Percentiles rank a stretch among this genome's conserved stretches.
These are phyloP conservation scores for Belgica antarctica DNA, from an alignment of 2,888 invertebrate species.

Conservation along the genomic window DNA sequence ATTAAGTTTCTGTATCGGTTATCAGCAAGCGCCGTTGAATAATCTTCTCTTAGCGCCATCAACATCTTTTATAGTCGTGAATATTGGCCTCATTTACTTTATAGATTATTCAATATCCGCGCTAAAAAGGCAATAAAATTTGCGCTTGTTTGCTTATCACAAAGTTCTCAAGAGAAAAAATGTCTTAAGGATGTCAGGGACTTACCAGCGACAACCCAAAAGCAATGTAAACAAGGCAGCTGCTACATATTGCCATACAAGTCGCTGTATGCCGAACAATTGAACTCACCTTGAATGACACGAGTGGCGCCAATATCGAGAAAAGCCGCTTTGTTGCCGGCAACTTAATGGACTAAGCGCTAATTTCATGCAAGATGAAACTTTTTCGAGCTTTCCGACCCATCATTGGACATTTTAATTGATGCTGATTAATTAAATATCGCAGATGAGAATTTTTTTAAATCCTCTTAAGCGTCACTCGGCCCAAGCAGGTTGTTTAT, in stretches of 20 bases:
- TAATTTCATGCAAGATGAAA: conserved; percentile 9
- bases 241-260: background rate
- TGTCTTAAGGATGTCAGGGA: background rate
- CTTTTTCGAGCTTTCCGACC: background rate
- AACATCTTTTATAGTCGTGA: background rate
- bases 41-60: conserved; percentile 14
- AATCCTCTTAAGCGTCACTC: conserved; percentile 19
- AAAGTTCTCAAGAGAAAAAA: background rate
- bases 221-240: no score
- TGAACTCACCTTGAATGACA: conserved; percentile 21
- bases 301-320: conserved; percentile 17
- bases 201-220: background rate
- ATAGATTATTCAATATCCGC: background rate
- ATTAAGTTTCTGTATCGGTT: background rate
- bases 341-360: background rate
- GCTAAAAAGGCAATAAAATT: background rate
- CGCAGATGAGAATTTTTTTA: background rate
- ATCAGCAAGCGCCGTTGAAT: background rate
- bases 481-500: background rate
- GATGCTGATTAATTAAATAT: conserved; percentile 25
- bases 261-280: background rate
- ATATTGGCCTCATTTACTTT: no score
- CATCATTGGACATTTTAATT: conserved; percentile 3
- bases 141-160: background rate
- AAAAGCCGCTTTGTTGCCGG: background rate